Evolutionary conservation across 1,140 invertebrate species (phyloP), one percentile per base, ranked within the genome.

Genomic region (Eriosoma lanigerum): DNA sequence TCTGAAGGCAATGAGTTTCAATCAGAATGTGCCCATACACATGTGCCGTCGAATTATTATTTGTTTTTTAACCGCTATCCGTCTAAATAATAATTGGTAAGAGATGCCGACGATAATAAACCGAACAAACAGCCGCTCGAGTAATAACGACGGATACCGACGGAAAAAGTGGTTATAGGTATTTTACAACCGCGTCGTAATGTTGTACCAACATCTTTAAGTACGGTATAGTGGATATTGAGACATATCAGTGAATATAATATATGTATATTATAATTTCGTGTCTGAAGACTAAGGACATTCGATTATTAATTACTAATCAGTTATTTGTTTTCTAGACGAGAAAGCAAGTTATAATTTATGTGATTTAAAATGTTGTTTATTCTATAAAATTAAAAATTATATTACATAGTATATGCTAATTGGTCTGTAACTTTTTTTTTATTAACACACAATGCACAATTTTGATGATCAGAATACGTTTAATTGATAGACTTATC

Each of bases 101-200:
- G 54, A 44, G 73, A 76, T 38, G 29, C 29, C n/a, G 52, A 56
- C 32, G 73, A 76, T 76, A 76, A 56, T 60, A 60, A 58, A 60
- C 73, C 54, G 54, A 56, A 38, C 32, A 26, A 15, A n/a, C 32
- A n/a, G n/a, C 64, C 32, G 62, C n/a, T 21, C n/a, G 21, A 13
- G 54, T 32, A 44, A 58, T 58, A 60, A 60, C 54, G 21, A 46
- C 54, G 54, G 44, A 44, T 24, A 24, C 52, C 17, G n/a, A 38
- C 52, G 32, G 13, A 4, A 75, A 48, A 24, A 52, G 52, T 1
- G 13, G 6, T 21, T 76, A 52, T 13, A 13, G 17, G 1, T 52
- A 46, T 76, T 58, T 76, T 76, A 76, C 73, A 32, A 58, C 32
- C 54, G 32, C 21, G n/a, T 38, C 6, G 12, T 1, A 52, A 15